Percentiles rank a stretch among this genome's conserved stretches.
These are phyloP conservation scores for Drosophila kanapiae DNA, from an alignment of 1,140 invertebrate species.

Conservation along the genomic window DNA sequence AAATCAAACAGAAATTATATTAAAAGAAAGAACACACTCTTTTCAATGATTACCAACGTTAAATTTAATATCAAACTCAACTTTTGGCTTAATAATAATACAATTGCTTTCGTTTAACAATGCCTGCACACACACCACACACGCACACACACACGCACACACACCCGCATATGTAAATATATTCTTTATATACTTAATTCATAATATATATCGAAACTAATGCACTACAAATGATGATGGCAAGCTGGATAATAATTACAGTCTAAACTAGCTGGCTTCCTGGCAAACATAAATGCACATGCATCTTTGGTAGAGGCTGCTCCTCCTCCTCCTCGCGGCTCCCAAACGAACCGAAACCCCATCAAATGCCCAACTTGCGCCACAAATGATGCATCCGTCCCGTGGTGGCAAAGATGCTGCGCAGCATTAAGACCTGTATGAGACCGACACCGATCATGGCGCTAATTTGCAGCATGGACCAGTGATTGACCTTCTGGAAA, in stretches of 20 bases:
- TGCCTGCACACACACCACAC: slow-evolving; percentile 16
- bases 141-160: slow-evolving; percentile 10
- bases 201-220: slow-evolving; percentile 16
- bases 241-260: slow-evolving; percentile 25
- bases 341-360: neutral
- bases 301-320: slow-evolving; percentile 68
- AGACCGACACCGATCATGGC: slow-evolving; percentile 90
- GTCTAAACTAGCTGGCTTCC: slow-evolving; percentile 30
- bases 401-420: slow-evolving; percentile 89
- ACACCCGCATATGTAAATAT: slow-evolving; percentile 25
- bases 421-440: slow-evolving; percentile 89
- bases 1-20: neutral
- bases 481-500: slow-evolving; percentile 90
- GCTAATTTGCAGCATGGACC: slow-evolving; percentile 90
- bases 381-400: slow-evolving; percentile 87
- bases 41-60: slow-evolving; percentile 18
- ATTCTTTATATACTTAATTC: neutral
- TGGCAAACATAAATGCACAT: slow-evolving; percentile 25
- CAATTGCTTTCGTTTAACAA: slow-evolving; percentile 44
- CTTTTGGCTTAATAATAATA: slow-evolving; percentile 30
- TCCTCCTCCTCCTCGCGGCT: neutral
- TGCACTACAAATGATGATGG: slow-evolving; percentile 34
- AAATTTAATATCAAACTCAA: slow-evolving; percentile 36
- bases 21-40: neutral
- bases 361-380: slow-evolving; percentile 85